A percentile compares a stretch with the other conserved stretches of the same genome.
phyloP scores from a whole-genome alignment of 2,888 invertebrate species.

The Phaonia tiefii region DNA sequence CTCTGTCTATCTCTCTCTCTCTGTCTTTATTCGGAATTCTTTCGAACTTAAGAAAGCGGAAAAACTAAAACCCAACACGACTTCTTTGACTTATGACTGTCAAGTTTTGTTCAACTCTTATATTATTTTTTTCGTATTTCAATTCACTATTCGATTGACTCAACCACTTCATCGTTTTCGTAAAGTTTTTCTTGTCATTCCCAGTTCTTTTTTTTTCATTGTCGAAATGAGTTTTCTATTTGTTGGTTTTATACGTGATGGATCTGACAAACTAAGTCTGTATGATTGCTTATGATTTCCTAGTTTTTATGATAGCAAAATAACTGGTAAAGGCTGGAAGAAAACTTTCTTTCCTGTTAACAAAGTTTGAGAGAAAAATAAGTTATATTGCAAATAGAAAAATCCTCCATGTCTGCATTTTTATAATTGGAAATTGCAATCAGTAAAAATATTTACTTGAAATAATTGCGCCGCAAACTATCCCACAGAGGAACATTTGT shows the following conservation, averaged over 20 bases:
- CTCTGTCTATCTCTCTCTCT: no score
- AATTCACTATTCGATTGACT: no score
- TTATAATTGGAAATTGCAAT: no score
- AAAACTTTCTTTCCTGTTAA: conserved; percentile 54
- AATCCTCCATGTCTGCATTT: neutral
- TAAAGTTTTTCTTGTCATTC: conserved; percentile 4
- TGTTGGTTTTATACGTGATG: neutral
- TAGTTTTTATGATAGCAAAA: conserved; percentile 53
- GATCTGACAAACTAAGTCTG: no score
- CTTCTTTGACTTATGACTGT: conserved; percentile 55
- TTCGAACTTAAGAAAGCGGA: neutral
- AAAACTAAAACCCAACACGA: conserved; percentile 6
- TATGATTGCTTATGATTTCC: no score
- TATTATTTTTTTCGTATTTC: no score
- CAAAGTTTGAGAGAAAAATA: conserved; percentile 55
- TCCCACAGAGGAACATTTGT: no score
- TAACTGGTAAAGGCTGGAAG: no score
- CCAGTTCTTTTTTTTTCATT: neutral
- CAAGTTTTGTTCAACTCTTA: conserved; percentile 60
- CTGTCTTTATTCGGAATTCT: neutral
- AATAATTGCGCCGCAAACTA: no score
- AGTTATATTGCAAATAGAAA: no score
- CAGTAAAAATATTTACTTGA: no score
- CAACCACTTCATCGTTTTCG: conserved; percentile 16
- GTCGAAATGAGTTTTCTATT: conserved; percentile 13